Evolutionary conservation across 2,797 vertebrate genomes (phyloP), one percentile per base, ranked within the genome.

Genomic region (Syngnathus acus): DNA sequence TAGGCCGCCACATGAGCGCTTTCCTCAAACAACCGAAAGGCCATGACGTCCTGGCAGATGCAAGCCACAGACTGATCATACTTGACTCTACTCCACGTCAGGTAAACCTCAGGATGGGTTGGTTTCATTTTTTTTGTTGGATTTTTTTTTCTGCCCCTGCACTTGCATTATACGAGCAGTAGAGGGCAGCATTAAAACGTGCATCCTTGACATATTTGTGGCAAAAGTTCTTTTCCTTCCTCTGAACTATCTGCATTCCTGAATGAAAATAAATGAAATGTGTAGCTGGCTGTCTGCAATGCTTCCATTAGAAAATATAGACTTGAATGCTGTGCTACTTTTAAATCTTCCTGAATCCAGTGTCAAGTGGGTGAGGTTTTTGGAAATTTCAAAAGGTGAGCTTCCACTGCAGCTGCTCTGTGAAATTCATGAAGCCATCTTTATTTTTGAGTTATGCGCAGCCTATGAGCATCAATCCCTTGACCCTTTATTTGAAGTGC

Each of bases 361-460:
- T 26, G 26, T 26, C 26, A 26, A 26, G 26, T 26, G 26, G 26
- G 0, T 26, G 26, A 26, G 26, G 26, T 26, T 26, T 26, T 82
- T 81, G 51, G 54, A 79, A 85, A 81, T 80, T 78, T 80, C 77
- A 84, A 81, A 81, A 86, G 77, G 83, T 79, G 74, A 78, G 79
- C 72, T 74, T 72, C 78, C 72, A 81, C 72, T 84, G 80, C 71
- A 73, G 78, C 77, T 71, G 77, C 43, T 78, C 80, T 78, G 78
- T 65, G 68, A 74, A 83, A 84, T 75, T 67, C 72, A 73, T 68
- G 66, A 32, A 32, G 26, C 26, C 26, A 32, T 32, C 26, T 32
- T 62, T 43, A 43, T 62, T 62, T 62, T 65, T 67, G 51, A 59
- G 69, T 79, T 84, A 16, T 26, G 26, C 2, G 26, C 26, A 2